A percentile compares a stretch with the other conserved stretches of the same genome.
These are phyloP conservation scores for Eulemur albifrons DNA, from an alignment of 2,797 vertebrate genomes.

Conservation along the genomic window DNA sequence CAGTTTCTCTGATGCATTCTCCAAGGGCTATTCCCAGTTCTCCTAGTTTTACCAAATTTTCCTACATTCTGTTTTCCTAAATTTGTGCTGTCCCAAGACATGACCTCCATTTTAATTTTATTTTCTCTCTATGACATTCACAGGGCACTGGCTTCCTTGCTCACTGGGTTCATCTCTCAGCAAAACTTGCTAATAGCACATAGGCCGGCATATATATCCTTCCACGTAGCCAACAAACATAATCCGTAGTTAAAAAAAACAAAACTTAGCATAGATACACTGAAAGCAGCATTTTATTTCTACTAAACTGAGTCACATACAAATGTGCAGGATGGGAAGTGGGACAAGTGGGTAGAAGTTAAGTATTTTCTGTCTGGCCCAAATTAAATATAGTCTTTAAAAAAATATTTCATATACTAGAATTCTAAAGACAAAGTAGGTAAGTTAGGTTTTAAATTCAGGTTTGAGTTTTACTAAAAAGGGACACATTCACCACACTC, in stretches of 20 bases:
- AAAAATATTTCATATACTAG: not conserved
- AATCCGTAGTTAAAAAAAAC: not conserved
- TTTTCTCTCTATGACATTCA: not conserved
- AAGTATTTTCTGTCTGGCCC: not conserved
- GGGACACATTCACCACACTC: not conserved
- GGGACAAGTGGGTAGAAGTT: not conserved
- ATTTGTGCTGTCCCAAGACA: not conserved
- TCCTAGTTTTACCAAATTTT: not conserved
- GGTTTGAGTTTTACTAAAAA: not conserved
- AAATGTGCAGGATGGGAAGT: not conserved
- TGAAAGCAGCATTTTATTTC: not conserved
- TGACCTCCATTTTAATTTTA: not conserved
- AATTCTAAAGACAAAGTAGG: not conserved
- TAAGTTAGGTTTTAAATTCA: slow-evolving; percentile 12
- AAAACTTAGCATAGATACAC: not conserved
- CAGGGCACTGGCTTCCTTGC: not conserved
- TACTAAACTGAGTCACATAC: not conserved
- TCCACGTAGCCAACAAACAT: not conserved
- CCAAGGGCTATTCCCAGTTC: not conserved
- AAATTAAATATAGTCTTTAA: not conserved
- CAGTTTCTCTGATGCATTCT: not conserved
- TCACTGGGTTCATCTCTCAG: not conserved
- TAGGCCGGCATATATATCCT: not conserved
- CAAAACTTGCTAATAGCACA: not conserved
- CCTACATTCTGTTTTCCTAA: not conserved